phyloP scores from a whole-genome alignment of 2,797 vertebrate species.

The Cynodonichthys magdalenae region DNA sequence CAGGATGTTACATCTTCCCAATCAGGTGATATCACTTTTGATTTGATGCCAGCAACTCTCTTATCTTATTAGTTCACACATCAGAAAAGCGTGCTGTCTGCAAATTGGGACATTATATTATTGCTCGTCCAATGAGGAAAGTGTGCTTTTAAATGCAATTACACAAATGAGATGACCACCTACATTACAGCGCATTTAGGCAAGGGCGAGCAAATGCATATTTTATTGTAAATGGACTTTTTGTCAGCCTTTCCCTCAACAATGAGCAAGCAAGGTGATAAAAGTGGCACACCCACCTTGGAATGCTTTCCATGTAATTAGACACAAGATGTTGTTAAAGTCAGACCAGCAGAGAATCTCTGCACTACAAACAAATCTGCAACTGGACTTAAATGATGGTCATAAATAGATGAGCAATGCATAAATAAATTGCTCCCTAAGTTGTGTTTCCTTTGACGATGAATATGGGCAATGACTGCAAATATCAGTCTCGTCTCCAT shows the following conservation, averaged over 20 bases:
- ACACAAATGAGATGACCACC: conserved; percentile 62
- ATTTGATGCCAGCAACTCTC: conserved; percentile 63
- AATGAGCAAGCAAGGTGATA: conserved; percentile 37
- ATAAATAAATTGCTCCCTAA: no score
- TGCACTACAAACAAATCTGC: conserved; percentile 40
- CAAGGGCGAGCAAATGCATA: conserved; percentile 44
- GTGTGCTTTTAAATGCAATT: conserved; percentile 68
- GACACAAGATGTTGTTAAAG: conserved; percentile 35
- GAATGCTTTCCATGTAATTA: conserved; percentile 29
- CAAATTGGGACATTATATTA: conserved; percentile 55
- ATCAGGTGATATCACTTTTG: conserved; percentile 68
- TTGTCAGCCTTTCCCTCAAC: conserved; percentile 30
- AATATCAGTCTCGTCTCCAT: no score
- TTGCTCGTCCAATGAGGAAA: conserved; percentile 30
- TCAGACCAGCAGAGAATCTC: conserved; percentile 18
- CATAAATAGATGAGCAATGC: not conserved
- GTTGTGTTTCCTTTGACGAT: no score
- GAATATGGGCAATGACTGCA: no score
- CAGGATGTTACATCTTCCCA: conserved; percentile 31
- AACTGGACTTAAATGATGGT: not conserved
- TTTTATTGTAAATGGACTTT: conserved; percentile 51
- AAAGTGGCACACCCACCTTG: conserved; percentile 32
- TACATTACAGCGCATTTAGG: conserved; percentile 26
- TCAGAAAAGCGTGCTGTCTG: conserved; percentile 39
- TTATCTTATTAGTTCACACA: conserved; percentile 65